Conservation (phyloP, 2,113 vertebrate genomes). For the Miniopterus natalensis region DNA sequence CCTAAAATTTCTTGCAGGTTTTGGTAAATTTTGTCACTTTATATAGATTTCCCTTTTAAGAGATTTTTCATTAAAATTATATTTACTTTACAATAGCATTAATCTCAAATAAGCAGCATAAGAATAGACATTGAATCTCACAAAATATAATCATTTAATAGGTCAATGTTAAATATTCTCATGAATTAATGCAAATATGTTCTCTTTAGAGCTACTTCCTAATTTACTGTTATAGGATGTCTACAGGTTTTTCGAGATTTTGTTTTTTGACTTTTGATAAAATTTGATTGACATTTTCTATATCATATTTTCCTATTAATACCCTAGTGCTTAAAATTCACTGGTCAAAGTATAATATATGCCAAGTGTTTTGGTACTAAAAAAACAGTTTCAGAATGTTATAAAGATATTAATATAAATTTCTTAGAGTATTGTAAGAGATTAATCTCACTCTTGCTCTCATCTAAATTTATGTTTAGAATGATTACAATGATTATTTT, state of each 20-base stretch:
- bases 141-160: neutral
- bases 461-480: neutral
- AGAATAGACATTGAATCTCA: neutral
- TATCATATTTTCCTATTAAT: neutral
- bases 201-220: neutral
- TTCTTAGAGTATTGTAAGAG: neutral
- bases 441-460: neutral
- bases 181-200: neutral
- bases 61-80: neutral
- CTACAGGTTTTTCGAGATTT: neutral
- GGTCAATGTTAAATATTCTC: neutral
- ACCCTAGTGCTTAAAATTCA: neutral
- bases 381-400: slow-evolving; percentile 12
- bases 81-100: neutral
- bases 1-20: neutral
- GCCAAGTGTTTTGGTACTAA: neutral
- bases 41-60: slow-evolving; percentile 4
- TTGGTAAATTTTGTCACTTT: neutral
- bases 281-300: neutral
- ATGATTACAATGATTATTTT: neutral
- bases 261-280: neutral
- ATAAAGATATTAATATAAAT: neutral
- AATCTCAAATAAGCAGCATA: neutral
- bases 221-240: neutral
- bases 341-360: slow-evolving; percentile 29